Base-by-base conservation (phyloP, 2,797 vertebrate species). In the Cirrhinus mrigala region DNA sequence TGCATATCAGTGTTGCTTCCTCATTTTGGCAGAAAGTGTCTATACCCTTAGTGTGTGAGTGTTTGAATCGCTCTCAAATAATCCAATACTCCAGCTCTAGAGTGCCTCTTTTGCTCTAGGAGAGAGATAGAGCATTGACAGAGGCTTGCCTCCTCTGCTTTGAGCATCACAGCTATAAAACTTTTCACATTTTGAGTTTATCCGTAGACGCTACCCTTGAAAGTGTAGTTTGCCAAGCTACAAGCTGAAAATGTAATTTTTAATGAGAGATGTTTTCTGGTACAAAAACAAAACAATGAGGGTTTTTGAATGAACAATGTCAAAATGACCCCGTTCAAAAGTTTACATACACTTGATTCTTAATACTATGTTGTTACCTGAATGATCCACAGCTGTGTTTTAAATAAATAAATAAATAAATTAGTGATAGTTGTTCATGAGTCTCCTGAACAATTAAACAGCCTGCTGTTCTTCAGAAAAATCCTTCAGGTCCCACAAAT, bases 101-200 rank as follows among this genome's bases (percentile, higher is more conserved):
- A 79, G 77, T 48, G 40, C 40, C 24, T 48, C 15, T 48, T n/a
- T 46, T 64, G 14, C 52, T 46, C 7, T 44, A 24, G 75, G 75
- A 78, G 33, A 78, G 54, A 37, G 75, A 78, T 78, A 24, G 11
- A 24, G 52, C 3, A 9, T 14, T 78, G 14, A 44, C 2, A 14
- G 74, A 56, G 74, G 11, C 29, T 77, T 12, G 11, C 22, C 29
- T 76, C 6, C 40, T 77, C 52, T 76, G 50, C 73, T 56, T 1
- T 77, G 16, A 58, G 33, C 80, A 71, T 24, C 80, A 81, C n/a
- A 73, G 24, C 40, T 73, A 60, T 73, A 48, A 48, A 74, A 48
- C 15, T 1, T 60, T 46, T 18, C 37, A 58, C 27, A 37, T 52
- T 71, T 60, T 44, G 1, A 48, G 54, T 33, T 62, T 48, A 37